A percentile compares a stretch with the other conserved stretches of the same genome.
Evolutionary conservation across 2,797 vertebrate genomes (phyloP).

Genomic region (Sebastolobus altivelis): DNA sequence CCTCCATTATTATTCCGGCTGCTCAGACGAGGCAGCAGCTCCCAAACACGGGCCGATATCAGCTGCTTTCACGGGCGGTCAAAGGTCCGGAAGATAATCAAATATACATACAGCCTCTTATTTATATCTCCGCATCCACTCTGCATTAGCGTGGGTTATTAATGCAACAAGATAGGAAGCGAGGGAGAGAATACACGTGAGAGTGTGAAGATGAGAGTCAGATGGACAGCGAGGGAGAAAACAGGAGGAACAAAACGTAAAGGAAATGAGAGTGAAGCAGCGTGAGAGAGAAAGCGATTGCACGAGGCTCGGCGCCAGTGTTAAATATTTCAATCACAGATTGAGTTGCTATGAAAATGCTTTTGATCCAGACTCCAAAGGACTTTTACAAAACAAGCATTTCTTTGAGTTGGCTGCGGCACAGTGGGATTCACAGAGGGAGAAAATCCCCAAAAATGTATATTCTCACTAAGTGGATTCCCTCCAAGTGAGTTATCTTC

Average conservation of each 20-base stretch:
- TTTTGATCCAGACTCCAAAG: slow-evolving; percentile 75
- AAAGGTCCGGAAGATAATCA: slow-evolving; percentile 55
- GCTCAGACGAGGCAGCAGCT: slow-evolving; percentile 21
- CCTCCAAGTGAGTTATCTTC: slow-evolving; percentile 60
- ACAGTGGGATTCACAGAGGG: slow-evolving; percentile 66
- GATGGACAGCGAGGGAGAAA: slow-evolving; percentile 16
- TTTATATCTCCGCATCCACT: slow-evolving; percentile 40
- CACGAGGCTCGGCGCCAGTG: slow-evolving; percentile 47
- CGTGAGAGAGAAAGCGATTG: slow-evolving; percentile 14
- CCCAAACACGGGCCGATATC: neutral
- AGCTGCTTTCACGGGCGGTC: slow-evolving; percentile 40
- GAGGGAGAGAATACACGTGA: slow-evolving; percentile 32
- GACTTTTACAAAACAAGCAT: slow-evolving; percentile 73
- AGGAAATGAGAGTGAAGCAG: slow-evolving; percentile 16
- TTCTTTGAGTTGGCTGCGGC: slow-evolving; percentile 71
- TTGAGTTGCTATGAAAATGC: slow-evolving; percentile 67
- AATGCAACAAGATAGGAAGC: slow-evolving; percentile 30
- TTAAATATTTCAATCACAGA: slow-evolving; percentile 78
- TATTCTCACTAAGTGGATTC: slow-evolving; percentile 47
- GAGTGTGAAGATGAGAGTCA: slow-evolving; percentile 27
- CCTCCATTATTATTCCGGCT: slow-evolving; percentile 40
- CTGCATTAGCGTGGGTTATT: slow-evolving; percentile 67
- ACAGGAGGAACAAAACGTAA: slow-evolving; percentile 24
- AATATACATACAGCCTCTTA: slow-evolving; percentile 61
- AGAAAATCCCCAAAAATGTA: slow-evolving; percentile 39